Conservation (phyloP, 1,140 invertebrate species). For the Drosophila busckii region DNA sequence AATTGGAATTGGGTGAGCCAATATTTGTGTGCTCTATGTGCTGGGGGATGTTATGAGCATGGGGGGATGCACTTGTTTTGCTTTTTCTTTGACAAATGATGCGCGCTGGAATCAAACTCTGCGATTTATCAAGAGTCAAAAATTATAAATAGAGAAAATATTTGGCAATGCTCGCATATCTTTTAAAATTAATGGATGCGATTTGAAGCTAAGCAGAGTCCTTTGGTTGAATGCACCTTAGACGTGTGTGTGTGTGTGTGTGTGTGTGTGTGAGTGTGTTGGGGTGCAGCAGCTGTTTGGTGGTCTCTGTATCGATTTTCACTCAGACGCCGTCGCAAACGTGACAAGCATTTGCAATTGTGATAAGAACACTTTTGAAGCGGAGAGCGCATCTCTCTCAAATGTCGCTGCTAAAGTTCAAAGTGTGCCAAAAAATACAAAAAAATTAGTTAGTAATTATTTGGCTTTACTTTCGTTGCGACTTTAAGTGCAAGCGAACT, state of each 20-base stretch:
- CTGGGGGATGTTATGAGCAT: conserved; percentile 16
- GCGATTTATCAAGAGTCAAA: conserved; percentile 67
- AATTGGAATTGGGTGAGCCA: neutral
- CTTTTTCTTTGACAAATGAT: conserved; percentile 68
- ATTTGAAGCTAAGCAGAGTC: conserved; percentile 8
- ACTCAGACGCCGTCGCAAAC: conserved; percentile 59
- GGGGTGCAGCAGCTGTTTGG: conserved; percentile 24
- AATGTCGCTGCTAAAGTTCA: conserved; percentile 29
- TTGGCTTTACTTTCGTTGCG: conserved; percentile 4
- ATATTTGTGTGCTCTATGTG: neutral
- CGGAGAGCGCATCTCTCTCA: neutral
- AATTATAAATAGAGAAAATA: conserved; percentile 56
- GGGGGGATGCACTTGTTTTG: conserved; percentile 28
- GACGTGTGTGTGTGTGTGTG: neutral
- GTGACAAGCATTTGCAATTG: conserved; percentile 59
- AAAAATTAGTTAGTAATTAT: conserved; percentile 62
- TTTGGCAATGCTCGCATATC: conserved; percentile 43
- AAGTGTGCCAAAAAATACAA: too few species aligned
- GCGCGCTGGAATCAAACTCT: conserved; percentile 22
- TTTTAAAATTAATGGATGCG: conserved; percentile 51
- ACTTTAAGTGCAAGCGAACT: conserved; percentile 26
- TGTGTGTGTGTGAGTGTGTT: neutral
- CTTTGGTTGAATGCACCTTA: conserved; percentile 49
- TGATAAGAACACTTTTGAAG: conserved; percentile 19
- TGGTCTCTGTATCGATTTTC: conserved; percentile 53